Base-by-base conservation (phyloP, 1,140 invertebrate species). In the Calliphora vicina region DNA sequence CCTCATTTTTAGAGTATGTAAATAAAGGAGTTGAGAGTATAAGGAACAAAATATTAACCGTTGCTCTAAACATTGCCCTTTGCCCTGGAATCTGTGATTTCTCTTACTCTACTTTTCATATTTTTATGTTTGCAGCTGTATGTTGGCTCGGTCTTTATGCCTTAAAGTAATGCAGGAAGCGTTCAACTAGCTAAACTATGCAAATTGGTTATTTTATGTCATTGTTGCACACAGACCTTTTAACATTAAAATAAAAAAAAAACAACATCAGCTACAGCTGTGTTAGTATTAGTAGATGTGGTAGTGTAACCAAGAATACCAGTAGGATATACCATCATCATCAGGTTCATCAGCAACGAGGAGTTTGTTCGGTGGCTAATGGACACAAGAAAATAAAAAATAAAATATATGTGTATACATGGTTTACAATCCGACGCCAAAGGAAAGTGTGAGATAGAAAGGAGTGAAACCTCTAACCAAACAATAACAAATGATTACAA, bases 131-230 rank as follows among this genome's bases (percentile, higher is more conserved):
- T 35, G 8, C 20, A 29, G 17, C n/a, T 42, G 1, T 2, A 8
- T 13, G 17, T 25, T 9, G 35, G 5, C 73, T 76, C 17, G 15
- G 20, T 20, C 74, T 78, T 74, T 43, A 43, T 78, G 74, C 23
- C 35, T 78, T 43, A 45, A 78, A 78, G 74, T 78, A 78, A 78
- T 78, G 74, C 74, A 78, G 35, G 35, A 78, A 78, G 74, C n/a
- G 35, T 78, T 78, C 35, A 78, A 43, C 74, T 78, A 43, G 74
- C 74, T 78, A 45, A 78, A 78, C 74, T 78, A 78, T 78, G 74
- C 74, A 78, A 78, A 78, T 78, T 78, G 74, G 74, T 78, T 78
- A 78, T 78, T 78, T 78, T 78, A 78, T 78, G 74, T 78, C 74
- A 78, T 78, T 78, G 74, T 78, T 78, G 74, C 74, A 78, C 17